phyloP scores from a whole-genome alignment of 2,113 vertebrate species.

The Typhlomys cinereus region DNA sequence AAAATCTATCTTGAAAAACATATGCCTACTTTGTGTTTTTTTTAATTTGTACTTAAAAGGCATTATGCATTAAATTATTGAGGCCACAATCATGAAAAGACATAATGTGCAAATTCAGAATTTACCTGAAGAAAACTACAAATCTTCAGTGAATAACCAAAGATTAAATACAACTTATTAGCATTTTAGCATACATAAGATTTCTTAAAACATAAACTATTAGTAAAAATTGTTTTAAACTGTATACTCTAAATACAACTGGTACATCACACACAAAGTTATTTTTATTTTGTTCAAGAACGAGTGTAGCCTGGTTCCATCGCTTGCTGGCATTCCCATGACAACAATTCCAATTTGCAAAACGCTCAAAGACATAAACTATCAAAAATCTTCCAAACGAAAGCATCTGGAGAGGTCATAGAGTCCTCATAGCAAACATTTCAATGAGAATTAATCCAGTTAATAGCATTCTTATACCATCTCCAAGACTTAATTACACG shows the following conservation, averaged over 20 bases:
- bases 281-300: slow-evolving; percentile 73
- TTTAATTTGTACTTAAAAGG: slow-evolving; percentile 31
- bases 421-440: slow-evolving; percentile 61
- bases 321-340: slow-evolving; percentile 68
- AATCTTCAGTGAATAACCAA: slow-evolving; percentile 53
- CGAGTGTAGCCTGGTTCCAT: slow-evolving; percentile 56
- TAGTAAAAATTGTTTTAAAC: neutral
- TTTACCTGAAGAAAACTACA: slow-evolving; percentile 33
- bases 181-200: slow-evolving; percentile 45
- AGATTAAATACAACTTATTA: slow-evolving; percentile 59
- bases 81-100: slow-evolving; percentile 1
- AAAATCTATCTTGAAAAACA: neutral
- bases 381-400: neutral
- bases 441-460: slow-evolving; percentile 29
- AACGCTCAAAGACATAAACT: slow-evolving; percentile 68
- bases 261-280: slow-evolving; percentile 5
- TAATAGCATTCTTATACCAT: slow-evolving; percentile 7
- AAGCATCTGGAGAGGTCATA: slow-evolving; percentile 51
- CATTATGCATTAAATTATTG: neutral
- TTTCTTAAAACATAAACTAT: neutral
- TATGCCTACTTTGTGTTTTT: neutral
- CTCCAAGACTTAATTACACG: neutral
- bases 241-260: slow-evolving; percentile 3
- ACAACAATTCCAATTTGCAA: slow-evolving; percentile 67
- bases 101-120: slow-evolving; percentile 36